Evolutionary conservation across 1,140 invertebrate genomes (phyloP), one percentile per base, ranked within the genome.

Genomic region (Elymnias hypermnestra): DNA sequence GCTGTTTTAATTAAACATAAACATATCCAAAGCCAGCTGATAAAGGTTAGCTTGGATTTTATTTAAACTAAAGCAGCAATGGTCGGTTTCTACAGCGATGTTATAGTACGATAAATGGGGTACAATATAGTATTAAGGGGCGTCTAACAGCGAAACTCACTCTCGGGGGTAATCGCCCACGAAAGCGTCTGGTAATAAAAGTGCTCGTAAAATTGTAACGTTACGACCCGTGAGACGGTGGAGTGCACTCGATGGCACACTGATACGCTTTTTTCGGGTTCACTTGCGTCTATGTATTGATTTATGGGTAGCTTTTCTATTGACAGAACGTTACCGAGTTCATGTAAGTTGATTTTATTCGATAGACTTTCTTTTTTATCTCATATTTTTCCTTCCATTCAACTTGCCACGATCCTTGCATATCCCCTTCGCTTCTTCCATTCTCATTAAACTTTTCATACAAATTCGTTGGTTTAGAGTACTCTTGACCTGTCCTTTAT

Each of bases 101-200:
- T 52, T 42, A 46, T 51, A 23, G 29, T 12, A 8, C 39, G 26
- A 31, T 29, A 33, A 43, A 31, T 23, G 29, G 46, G 40, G 33
- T 37, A 45, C 38, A 44, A 46, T 33, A 23, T 64, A 56, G 59
- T 53, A 54, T 37, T 49, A 51, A 53, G 66, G 77, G 72, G 67
- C 42, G 51, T 65, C 62, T 79, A 79, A 83, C 78, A 83, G 78
- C 75, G 68, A 77, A 83, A 83, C 76, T 78, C 78, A 83, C 78
- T 83, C 78, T 68, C 63, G 78, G 73, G 78, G 78, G 78, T 81
- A 83, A 83, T 83, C 78, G 78, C 54, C 72, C 75, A 79, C 75
- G 78, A 83, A 84, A 69, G 56, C 69, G 63, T 81, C 77, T 72
- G 69, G 78, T 76, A 83, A 79, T 83, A 83, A 83, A 83, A 70